Conservation (phyloP, 1,140 invertebrate species). For the Drosophila insularis region DNA sequence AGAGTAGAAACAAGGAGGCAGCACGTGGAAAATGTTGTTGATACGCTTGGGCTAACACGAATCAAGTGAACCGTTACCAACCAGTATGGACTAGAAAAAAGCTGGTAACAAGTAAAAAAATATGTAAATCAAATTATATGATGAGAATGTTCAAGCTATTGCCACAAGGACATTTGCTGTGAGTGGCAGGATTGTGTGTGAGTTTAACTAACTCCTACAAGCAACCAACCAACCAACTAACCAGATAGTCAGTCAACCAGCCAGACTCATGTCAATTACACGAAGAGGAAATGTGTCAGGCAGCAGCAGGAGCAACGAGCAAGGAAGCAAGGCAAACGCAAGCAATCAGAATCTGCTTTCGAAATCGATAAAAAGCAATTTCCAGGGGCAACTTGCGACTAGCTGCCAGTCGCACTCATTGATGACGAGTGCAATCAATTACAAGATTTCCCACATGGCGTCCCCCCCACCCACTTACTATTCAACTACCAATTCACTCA, state of each 20-base stretch:
- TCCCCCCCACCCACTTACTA: conserved; percentile 3
- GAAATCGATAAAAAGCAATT: conserved; percentile 78
- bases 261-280: conserved; percentile 66
- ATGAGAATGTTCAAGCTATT: conserved; percentile 70
- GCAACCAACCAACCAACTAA: background rate
- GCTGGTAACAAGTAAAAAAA: conserved; percentile 71
- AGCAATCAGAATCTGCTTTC: conserved; percentile 52
- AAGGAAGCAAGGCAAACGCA: conserved; percentile 33
- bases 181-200: conserved; percentile 36
- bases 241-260: no score
- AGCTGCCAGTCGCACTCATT: conserved; percentile 28
- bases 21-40: background rate
- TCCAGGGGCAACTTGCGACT: conserved; percentile 47
- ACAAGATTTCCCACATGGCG: conserved; percentile 73
- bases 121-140: conserved; percentile 81
- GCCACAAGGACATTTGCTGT: conserved; percentile 52
- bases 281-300: conserved; percentile 60
- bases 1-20: background rate
- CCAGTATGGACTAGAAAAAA: conserved; percentile 26
- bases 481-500: conserved; percentile 83
- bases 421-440: conserved; percentile 76
- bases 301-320: conserved; percentile 19
- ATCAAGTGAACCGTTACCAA: conserved; percentile 38
- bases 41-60: conserved; percentile 15
- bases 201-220: conserved; percentile 37